Evolutionary conservation across 2,113 vertebrate genomes (phyloP).

Genomic region (Gorilla gorilla): DNA sequence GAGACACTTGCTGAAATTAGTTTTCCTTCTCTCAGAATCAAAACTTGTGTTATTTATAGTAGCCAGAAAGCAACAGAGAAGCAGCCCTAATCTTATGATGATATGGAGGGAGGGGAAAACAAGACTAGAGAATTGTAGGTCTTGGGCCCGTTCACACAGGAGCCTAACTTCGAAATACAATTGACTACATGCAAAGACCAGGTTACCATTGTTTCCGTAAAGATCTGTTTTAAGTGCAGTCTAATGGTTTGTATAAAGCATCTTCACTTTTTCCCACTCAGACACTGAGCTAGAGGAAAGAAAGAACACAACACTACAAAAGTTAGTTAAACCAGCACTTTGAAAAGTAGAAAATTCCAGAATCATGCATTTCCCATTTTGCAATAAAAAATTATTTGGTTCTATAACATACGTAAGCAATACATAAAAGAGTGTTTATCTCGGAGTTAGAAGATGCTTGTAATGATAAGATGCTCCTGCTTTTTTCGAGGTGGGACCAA

Average conservation of each 20-base stretch:
- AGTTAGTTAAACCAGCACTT: background rate
- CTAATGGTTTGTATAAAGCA: background rate
- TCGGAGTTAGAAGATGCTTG: background rate
- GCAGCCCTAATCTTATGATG: background rate
- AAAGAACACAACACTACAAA: background rate
- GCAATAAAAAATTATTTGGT: background rate
- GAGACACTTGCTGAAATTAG: background rate
- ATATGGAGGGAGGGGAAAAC: background rate
- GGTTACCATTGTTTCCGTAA: background rate
- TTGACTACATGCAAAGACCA: background rate
- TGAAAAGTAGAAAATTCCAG: constrained; percentile 10
- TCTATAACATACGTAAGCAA: background rate
- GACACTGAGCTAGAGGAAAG: constrained; percentile 11
- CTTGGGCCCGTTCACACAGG: background rate
- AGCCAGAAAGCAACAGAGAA: background rate
- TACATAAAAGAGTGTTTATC: background rate
- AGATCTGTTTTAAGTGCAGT: background rate
- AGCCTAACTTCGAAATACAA: background rate
- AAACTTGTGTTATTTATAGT: background rate
- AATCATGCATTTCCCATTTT: background rate
- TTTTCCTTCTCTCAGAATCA: constrained; percentile 10
- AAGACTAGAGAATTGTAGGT: background rate
- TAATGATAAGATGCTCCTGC: background rate
- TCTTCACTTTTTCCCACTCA: background rate
- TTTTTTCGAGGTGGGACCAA: background rate